phyloP scores from a whole-genome alignment of 2,797 vertebrate species.

The Tapirus indicus region DNA sequence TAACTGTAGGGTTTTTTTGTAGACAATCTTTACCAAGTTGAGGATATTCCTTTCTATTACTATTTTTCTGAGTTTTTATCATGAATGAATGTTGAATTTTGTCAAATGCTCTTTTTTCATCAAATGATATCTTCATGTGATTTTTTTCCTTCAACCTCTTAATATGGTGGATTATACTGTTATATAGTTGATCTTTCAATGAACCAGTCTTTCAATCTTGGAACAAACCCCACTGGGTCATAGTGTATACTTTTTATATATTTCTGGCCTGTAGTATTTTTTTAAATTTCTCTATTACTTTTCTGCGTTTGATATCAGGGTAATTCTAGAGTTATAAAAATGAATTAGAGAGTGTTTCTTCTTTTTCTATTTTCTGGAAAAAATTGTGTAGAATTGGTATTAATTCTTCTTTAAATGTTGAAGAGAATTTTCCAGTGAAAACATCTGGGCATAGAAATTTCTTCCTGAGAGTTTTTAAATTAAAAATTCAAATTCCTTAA shows the following conservation, averaged over 20 bases:
- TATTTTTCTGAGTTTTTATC: not conserved
- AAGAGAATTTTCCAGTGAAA: not conserved
- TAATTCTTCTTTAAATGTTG: not conserved
- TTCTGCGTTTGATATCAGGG: not conserved
- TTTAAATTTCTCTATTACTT: too few relatives aligned
- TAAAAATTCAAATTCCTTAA: not conserved
- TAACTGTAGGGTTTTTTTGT: not conserved
- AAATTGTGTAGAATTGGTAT: not conserved
- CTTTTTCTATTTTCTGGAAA: not conserved
- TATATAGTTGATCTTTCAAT: too few relatives aligned
- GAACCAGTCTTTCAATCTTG: too few relatives aligned
- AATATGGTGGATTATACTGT: too few relatives aligned
- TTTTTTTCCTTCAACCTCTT: too few relatives aligned
- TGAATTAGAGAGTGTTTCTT: not conserved
- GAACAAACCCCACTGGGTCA: too few relatives aligned
- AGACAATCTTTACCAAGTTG: not conserved
- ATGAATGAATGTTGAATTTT: too few relatives aligned
- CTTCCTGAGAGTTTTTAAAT: not conserved
- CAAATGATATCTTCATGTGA: too few relatives aligned
- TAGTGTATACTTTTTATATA: too few relatives aligned
- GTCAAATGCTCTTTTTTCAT: too few relatives aligned
- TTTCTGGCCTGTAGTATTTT: too few relatives aligned
- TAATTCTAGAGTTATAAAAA: not conserved
- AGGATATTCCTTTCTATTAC: not conserved
- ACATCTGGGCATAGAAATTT: not conserved